Base-by-base conservation (phyloP, 2,888 invertebrate species). In the Euzophera pinguis region DNA sequence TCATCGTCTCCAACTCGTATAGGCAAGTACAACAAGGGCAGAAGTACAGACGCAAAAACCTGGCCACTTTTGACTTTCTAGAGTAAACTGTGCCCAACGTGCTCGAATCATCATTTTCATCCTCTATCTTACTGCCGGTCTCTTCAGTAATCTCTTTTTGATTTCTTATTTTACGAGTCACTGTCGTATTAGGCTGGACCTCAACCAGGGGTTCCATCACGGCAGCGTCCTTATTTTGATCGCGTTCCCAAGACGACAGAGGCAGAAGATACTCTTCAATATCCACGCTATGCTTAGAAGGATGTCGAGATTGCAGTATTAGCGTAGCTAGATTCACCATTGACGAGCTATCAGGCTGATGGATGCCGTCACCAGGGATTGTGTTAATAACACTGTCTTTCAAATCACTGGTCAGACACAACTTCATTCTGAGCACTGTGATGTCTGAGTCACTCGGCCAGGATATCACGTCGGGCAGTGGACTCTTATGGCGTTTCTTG, bases 391-490 rank as follows among this genome's bases (percentile, higher is more conserved):
- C 74, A 64, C 86, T 86, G 53, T 90, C 82, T 68, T 90, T 91
- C 53, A 87, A 67, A 53, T 82, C 83, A 51, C 67, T 71, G n/a
- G 72, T 73, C 62, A 73, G 65, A 60, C 62, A 78, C 53, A 75
- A 70, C 64, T 91, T 90, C 73, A 92, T 90, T 63, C 91, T 73
- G 7, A 92, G 79, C 3, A 92, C 89, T 0, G 92, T 92, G 52
- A 92, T 88, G 67, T 92, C 92, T 0, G 92, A 92, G 71, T 92
- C 92, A 48, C 92, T 92, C 0, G 91, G 90, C 84, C 91, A 91
- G 10, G 92, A 84, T 50, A 82, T 61, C 6, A 77, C 75, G 51
- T 89, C 87, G 1, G 78, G 69, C 6, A 75, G 48, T 37, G 73
- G 75, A 57, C 69, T 75, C 54, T 73, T 79, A 14, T 64, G 68